Evolutionary conservation across 2,113 vertebrate species (phyloP).

Genomic region (Cinclus cinclus): DNA sequence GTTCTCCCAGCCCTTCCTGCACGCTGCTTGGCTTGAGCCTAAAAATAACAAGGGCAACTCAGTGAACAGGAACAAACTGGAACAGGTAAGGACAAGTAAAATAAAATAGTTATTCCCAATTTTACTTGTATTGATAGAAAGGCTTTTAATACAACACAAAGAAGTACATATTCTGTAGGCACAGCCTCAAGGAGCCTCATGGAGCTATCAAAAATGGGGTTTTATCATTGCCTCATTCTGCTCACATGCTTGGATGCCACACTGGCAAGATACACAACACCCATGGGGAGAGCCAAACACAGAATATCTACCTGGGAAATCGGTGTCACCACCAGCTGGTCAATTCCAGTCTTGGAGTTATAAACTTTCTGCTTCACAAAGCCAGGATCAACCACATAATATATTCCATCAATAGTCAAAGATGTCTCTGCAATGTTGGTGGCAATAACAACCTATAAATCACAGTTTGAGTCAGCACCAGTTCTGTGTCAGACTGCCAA

Average conservation of each 20-base stretch:
- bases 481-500: neutral
- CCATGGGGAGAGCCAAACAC: neutral
- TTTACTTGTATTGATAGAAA: neutral
- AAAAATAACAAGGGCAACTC: neutral
- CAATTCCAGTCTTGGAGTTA: constrained; percentile 98
- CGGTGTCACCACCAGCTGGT: constrained; percentile 96
- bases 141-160: neutral
- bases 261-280: neutral
- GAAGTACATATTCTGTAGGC: neutral
- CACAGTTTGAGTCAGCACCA: neutral
- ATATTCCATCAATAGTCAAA: constrained; percentile 96
- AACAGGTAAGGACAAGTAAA: neutral
- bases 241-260: neutral
- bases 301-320: constrained; percentile 88
- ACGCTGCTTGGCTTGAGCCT: constrained; percentile 97
- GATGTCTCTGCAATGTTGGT: constrained; percentile 98
- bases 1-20: constrained; percentile 94
- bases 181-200: neutral
- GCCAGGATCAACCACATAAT: constrained; percentile 96
- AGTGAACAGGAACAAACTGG: neutral
- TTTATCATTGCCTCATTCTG: neutral
- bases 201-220: neutral
- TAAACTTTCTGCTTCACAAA: constrained; percentile 99
- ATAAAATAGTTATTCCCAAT: neutral
- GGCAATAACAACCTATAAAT: constrained; percentile 90